These are phyloP conservation scores for Sinocyclocheilus grahami DNA, from an alignment of 2,113 vertebrate genomes.

Conservation along the genomic window DNA sequence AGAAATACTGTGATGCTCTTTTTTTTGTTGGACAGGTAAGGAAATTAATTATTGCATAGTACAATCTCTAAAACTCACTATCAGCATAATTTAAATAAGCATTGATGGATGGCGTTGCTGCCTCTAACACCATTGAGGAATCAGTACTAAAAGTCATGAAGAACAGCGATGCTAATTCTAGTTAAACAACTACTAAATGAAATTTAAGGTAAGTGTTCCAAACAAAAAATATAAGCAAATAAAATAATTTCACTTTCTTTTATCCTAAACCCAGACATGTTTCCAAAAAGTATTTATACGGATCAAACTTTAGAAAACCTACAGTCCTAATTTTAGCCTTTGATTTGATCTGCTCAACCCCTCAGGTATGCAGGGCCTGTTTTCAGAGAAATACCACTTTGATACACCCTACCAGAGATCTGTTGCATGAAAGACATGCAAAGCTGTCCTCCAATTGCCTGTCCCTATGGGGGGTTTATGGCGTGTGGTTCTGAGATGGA, in stretches of 20 bases:
- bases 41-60: no score
- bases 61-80: no score
- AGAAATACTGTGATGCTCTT: neutral
- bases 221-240: neutral
- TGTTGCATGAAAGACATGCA: slow-evolving; percentile 65
- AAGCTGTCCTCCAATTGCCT: slow-evolving; percentile 68
- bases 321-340: slow-evolving; percentile 16
- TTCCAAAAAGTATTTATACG: neutral
- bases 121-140: no score
- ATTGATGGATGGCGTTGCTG: no score
- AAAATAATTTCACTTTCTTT: neutral
- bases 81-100: no score
- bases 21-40: neutral
- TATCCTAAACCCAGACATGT: neutral
- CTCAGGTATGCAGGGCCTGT: slow-evolving; percentile 52
- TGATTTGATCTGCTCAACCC: slow-evolving; percentile 45
- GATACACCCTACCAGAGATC: slow-evolving; percentile 59
- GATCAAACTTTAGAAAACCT: neutral
- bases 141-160: neutral
- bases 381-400: slow-evolving; percentile 54
- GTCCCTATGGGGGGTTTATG: slow-evolving; percentile 65
- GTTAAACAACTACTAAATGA: neutral
- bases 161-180: neutral
- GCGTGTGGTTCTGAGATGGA: slow-evolving; percentile 47
- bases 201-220: neutral